Conservation (phyloP, 2,797 vertebrate species). For the Argentina silus region DNA sequence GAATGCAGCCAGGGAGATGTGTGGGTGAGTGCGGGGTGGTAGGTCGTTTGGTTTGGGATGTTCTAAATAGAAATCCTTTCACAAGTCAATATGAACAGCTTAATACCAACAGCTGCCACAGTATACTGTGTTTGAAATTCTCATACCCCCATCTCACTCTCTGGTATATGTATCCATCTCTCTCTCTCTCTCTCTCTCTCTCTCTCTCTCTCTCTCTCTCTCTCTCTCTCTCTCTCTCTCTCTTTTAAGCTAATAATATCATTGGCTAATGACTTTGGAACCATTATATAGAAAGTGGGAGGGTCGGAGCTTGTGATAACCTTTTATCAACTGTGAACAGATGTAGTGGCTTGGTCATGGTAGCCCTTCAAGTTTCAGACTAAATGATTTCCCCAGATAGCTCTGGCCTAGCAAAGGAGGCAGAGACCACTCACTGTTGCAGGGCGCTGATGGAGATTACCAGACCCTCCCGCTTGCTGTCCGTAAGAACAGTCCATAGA, state of each 20-base stretch:
- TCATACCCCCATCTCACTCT: neutral
- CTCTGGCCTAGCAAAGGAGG: slow-evolving; percentile 51
- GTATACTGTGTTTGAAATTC: neutral
- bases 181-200: slow-evolving; percentile 9
- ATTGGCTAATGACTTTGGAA: slow-evolving; percentile 24
- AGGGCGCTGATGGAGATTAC: slow-evolving; percentile 64
- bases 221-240: slow-evolving; percentile 8
- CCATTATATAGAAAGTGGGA: slow-evolving; percentile 30
- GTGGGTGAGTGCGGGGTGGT: neutral
- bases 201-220: neutral
- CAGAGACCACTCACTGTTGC: slow-evolving; percentile 54
- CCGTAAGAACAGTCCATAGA: slow-evolving; percentile 31
- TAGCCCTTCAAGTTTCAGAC: slow-evolving; percentile 44
- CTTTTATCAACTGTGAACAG: slow-evolving; percentile 78
- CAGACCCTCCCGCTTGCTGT: slow-evolving; percentile 49
- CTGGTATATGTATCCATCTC: neutral
- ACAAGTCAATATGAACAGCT: too few relatives aligned
- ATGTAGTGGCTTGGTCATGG: slow-evolving; percentile 53
- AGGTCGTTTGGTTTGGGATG: too few relatives aligned
- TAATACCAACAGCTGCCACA: neutral
- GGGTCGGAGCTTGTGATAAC: slow-evolving; percentile 63
- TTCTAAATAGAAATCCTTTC: too few relatives aligned
- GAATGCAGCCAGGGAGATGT: neutral
- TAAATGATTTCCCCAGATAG: slow-evolving; percentile 79
- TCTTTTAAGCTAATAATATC: slow-evolving; percentile 30